Evolutionary conservation across 2,888 invertebrate genomes (phyloP), one percentile per base, ranked within the genome.

Genomic region (Mimachlamys varia): DNA sequence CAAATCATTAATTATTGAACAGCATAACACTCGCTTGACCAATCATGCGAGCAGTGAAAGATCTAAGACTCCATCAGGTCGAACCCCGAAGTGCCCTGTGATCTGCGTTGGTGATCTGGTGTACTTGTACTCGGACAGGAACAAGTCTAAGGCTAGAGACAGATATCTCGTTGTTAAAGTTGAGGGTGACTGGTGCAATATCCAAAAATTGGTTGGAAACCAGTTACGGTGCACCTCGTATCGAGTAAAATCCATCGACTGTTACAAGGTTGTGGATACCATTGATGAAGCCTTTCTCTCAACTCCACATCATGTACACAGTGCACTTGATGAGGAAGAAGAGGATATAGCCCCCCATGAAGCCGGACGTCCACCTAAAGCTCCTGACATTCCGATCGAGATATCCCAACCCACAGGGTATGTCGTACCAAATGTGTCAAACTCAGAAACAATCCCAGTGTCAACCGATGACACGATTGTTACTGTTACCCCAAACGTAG

Each of bases 41-140:
- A 89, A 89, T 50, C 89, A 89, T 33, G 7, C 49, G 15, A 50
- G 15, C 49, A 87, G 87, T 15, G 87, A 87, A n/a, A 87, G 44
- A n/a, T 87, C 89, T 17, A 88, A 88, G 50, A 50, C 88, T n/a
- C 13, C 22, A 50, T 50, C 49, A 15, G 88, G 88, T 17, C 19
- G 17, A 12, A 15, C 50, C 38, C 27, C 50, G n/a, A 38, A 50
- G n/a, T 50, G 50, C 33, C 17, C 88, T 19, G 2, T n/a, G n/a
- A n/a, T 33, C 33, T 17, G n/a, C 19, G 50, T 49, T 17, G 88
- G 88, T 15, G 50, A 88, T 88, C 50, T 88, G 44, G 44, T 88
- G 49, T 88, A 88, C 27, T 53, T 88, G 17, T n/a, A n/a, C n/a
- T n/a, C n/a, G n/a, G n/a, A n/a, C n/a, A n/a, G n/a, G n/a, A n/a